Percentiles rank a stretch among this genome's conserved stretches.
Conservation (phyloP, 2,113 vertebrate genomes). For the Xiphias gladius region DNA sequence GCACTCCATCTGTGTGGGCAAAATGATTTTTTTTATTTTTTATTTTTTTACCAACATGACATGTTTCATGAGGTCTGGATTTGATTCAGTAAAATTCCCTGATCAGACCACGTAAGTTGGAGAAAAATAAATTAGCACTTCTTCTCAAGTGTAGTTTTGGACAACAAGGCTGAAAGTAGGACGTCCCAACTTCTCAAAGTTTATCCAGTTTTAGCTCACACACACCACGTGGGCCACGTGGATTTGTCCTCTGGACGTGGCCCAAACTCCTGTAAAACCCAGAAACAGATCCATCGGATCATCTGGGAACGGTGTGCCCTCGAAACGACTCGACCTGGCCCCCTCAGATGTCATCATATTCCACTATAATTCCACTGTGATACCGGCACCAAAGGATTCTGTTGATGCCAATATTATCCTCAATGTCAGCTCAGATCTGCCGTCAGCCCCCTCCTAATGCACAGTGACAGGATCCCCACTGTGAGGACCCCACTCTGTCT, state of each 20-base stretch:
- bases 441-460: conserved; percentile 68
- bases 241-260: conserved; percentile 36
- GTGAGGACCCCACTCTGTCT: conserved; percentile 75
- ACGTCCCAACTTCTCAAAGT: conserved; percentile 37
- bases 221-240: conserved; percentile 20
- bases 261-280: conserved; percentile 52
- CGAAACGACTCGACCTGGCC: conserved; percentile 56
- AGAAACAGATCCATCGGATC: conserved; percentile 53
- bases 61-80: conserved; percentile 36
- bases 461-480: conserved; percentile 75
- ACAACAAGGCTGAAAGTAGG: conserved; percentile 40
- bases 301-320: conserved; percentile 56
- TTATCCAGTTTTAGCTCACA: conserved; percentile 44
- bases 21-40: conserved; percentile 4
- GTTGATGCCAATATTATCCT: conserved; percentile 78
- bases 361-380: conserved; percentile 59
- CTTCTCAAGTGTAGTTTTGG: conserved; percentile 24
- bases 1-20: conserved; percentile 33
- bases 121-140: conserved; percentile 12
- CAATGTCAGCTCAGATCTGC: conserved; percentile 71
- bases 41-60: not conserved
- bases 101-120: conserved; percentile 19
- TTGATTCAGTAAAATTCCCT: conserved; percentile 24
- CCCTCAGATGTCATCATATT: conserved; percentile 69
- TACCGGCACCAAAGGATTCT: conserved; percentile 58